phyloP scores from a whole-genome alignment of 1,140 invertebrate species.

The Akabosia matsudoensis region DNA sequence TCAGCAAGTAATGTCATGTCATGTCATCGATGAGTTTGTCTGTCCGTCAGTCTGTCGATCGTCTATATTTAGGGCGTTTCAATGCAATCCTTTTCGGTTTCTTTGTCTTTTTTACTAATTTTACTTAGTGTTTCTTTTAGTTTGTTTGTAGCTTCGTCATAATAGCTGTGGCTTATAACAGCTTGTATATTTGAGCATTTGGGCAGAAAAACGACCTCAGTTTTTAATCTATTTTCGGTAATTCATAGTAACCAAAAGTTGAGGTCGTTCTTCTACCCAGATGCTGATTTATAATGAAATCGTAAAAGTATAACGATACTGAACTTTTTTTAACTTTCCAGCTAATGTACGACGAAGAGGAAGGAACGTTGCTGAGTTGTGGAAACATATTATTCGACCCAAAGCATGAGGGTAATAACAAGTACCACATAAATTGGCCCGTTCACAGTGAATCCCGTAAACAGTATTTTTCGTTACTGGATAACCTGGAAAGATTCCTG shows the following conservation, averaged over 20 bases:
- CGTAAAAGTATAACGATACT: background rate
- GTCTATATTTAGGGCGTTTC: no score
- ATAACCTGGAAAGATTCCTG: conserved; percentile 28
- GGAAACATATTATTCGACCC: conserved; percentile 14
- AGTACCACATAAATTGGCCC: conserved; percentile 30
- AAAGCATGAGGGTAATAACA: conserved; percentile 6
- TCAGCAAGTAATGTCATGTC: no score
- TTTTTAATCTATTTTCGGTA: no score
- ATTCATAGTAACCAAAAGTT: no score
- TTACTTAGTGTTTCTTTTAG: no score
- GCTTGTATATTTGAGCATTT: background rate
- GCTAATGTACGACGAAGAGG: conserved; percentile 31
- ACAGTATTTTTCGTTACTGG: conserved; percentile 29
- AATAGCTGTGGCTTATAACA: no score
- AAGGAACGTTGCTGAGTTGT: conserved; percentile 17
- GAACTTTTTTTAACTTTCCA: conserved; percentile 24
- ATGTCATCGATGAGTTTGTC: no score
- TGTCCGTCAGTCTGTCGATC: no score
- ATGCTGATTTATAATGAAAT: background rate
- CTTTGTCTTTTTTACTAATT: no score
- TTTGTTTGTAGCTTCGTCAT: no score
- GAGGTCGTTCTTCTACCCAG: background rate
- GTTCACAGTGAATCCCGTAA: conserved; percentile 15
- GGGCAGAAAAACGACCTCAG: no score
- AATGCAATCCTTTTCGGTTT: no score